A percentile compares a stretch with the other conserved stretches of the same genome.
phyloP scores from a whole-genome alignment of 2,888 invertebrate genomes.

The Phasia obesa region DNA sequence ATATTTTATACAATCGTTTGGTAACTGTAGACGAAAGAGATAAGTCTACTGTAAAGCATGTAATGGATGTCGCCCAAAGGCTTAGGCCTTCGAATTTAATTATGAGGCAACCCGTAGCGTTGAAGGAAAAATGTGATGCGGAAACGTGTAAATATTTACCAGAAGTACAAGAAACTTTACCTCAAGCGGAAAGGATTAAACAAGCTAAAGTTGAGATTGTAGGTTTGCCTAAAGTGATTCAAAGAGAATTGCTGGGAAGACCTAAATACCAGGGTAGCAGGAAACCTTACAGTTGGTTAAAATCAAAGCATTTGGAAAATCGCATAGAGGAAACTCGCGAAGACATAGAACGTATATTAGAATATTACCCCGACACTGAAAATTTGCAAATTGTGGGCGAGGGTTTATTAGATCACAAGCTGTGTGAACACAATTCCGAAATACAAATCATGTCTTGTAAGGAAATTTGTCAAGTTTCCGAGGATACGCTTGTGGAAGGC shows the following conservation, averaged over 20 bases:
- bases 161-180: slow-evolving; percentile 75
- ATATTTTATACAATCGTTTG: slow-evolving; percentile 76
- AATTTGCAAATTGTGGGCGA: slow-evolving; percentile 75
- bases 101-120: neutral
- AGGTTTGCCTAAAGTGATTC: slow-evolving; percentile 73
- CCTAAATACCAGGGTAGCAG: slow-evolving; percentile 38
- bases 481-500: slow-evolving; percentile 36
- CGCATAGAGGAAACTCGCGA: slow-evolving; percentile 65
- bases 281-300: slow-evolving; percentile 72
- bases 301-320: slow-evolving; percentile 73
- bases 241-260: slow-evolving; percentile 75
- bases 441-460: slow-evolving; percentile 62
- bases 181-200: slow-evolving; percentile 71
- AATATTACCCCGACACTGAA: slow-evolving; percentile 75
- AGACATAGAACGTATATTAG: slow-evolving; percentile 75
- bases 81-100: slow-evolving; percentile 72
- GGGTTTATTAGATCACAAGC: slow-evolving; percentile 20
- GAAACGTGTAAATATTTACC: slow-evolving; percentile 55
- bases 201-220: slow-evolving; percentile 72
- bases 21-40: slow-evolving; percentile 74
- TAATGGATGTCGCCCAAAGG: slow-evolving; percentile 76
- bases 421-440: slow-evolving; percentile 43
- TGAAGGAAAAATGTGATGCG: slow-evolving; percentile 64
- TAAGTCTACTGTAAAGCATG: slow-evolving; percentile 74
- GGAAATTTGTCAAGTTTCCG: slow-evolving; percentile 72